phyloP scores from a whole-genome alignment of 2,113 vertebrate species.

The Phaethornis superciliosus region DNA sequence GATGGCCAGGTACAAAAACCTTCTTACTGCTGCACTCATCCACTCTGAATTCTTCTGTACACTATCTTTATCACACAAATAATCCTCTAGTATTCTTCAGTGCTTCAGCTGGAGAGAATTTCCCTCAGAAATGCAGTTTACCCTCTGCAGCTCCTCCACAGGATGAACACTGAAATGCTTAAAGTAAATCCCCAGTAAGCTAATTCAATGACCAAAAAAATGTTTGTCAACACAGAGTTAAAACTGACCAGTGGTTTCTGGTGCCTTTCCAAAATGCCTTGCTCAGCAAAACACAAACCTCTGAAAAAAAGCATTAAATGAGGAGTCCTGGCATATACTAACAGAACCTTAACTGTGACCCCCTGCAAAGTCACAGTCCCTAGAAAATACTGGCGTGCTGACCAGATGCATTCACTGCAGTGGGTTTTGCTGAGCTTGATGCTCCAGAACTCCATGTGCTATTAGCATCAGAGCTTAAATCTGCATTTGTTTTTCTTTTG shows the following conservation, averaged over 20 bases:
- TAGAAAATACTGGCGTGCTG: not conserved
- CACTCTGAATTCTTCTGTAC: not conserved
- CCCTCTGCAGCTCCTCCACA: not conserved
- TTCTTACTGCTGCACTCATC: not conserved
- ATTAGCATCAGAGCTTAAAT: not conserved
- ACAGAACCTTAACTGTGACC: not conserved
- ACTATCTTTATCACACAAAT: not conserved
- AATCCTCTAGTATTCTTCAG: not conserved
- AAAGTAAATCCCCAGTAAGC: not conserved
- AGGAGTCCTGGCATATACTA: not conserved
- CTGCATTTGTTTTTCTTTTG: slow-evolving; percentile 2
- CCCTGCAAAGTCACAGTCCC: not conserved
- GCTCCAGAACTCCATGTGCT: not conserved
- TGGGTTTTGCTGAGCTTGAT: not conserved
- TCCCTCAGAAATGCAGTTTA: not conserved
- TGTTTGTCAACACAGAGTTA: not conserved
- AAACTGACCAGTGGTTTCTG: not conserved
- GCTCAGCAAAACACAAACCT: slow-evolving; percentile 1
- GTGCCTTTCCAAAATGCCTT: not conserved
- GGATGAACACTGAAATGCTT: not conserved
- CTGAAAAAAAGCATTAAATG: not conserved
- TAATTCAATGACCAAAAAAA: not conserved
- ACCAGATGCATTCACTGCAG: not conserved
- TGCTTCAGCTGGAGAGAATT: not conserved
- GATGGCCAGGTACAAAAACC: not conserved